phyloP scores from a whole-genome alignment of 2,113 vertebrate genomes.

The Campylomormyrus tamandua region DNA sequence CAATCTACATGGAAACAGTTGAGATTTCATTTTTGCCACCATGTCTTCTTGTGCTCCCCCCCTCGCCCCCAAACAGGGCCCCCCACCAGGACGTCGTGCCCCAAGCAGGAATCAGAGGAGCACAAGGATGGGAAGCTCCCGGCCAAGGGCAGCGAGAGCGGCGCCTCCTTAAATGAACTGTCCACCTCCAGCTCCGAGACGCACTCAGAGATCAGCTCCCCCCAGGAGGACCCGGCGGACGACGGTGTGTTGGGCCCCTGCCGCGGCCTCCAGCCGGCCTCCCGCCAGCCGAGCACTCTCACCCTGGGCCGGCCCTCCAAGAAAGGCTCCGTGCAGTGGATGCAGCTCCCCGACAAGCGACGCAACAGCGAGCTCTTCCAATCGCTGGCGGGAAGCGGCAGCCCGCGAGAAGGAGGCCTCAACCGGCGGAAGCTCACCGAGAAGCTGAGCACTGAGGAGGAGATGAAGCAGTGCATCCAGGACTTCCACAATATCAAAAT shows the following conservation, averaged over 20 bases:
- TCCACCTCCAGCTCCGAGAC: slow-evolving; percentile 84
- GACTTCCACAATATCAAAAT: slow-evolving; percentile 85
- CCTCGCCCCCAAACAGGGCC: slow-evolving; percentile 55
- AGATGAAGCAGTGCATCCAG: slow-evolving; percentile 84
- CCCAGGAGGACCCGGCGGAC: slow-evolving; percentile 59
- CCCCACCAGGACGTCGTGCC: slow-evolving; percentile 61
- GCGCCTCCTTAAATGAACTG: slow-evolving; percentile 76
- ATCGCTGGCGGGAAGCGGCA: slow-evolving; percentile 69
- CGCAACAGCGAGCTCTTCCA: slow-evolving; percentile 88
- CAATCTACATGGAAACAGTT: neutral
- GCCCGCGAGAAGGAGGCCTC: slow-evolving; percentile 63
- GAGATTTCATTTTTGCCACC: slow-evolving; percentile 25
- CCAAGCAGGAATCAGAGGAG: slow-evolving; percentile 70
- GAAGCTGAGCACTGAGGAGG: slow-evolving; percentile 75
- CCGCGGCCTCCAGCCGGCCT: slow-evolving; percentile 55
- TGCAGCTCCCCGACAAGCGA: slow-evolving; percentile 74
- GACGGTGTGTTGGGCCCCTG: slow-evolving; percentile 36
- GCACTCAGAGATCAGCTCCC: slow-evolving; percentile 73
- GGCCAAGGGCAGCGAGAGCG: slow-evolving; percentile 81
- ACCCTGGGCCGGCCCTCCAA: slow-evolving; percentile 77
- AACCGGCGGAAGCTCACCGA: slow-evolving; percentile 77
- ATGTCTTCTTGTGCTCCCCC: slow-evolving; percentile 13
- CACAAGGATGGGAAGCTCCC: slow-evolving; percentile 64
- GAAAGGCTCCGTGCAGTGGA: slow-evolving; percentile 73
- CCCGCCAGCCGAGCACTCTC: slow-evolving; percentile 72